A percentile compares a stretch with the other conserved stretches of the same genome.
phyloP scores from a whole-genome alignment of 2,797 vertebrate genomes.

The Peromyscus eremicus region DNA sequence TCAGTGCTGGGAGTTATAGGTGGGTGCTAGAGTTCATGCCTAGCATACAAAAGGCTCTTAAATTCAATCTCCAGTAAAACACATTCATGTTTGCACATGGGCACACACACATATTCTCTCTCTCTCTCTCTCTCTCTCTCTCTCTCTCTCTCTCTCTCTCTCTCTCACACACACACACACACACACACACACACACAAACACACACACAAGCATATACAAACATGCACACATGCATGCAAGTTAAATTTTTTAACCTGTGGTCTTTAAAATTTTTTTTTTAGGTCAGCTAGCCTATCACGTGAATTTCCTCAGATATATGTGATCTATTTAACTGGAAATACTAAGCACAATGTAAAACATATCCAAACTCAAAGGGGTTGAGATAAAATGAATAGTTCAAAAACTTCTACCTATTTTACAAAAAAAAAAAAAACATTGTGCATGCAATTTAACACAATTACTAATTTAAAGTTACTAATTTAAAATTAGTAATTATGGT shows the following conservation, averaged over 20 bases:
- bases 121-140: too few species aligned
- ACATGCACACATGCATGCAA: not conserved
- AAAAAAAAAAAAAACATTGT: not conserved
- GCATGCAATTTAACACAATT: not conserved
- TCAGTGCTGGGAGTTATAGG: not conserved
- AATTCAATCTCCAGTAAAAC: not conserved
- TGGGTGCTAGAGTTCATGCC: not conserved
- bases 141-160: too few species aligned
- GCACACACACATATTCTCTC: too few species aligned
- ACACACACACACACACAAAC: not conserved
- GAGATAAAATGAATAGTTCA: slow-evolving; percentile 25
- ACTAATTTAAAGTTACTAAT: slow-evolving; percentile 34
- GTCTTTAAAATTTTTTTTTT: not conserved
- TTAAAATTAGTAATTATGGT: slow-evolving; percentile 6
- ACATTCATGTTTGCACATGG: too few species aligned
- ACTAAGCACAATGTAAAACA: not conserved
- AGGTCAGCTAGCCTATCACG: not conserved
- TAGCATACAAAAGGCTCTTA: not conserved
- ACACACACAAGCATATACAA: not conserved
- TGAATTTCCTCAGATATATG: slow-evolving; percentile 8
- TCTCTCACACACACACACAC: too few species aligned
- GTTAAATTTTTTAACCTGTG: not conserved
- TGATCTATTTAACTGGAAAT: slow-evolving; percentile 9
- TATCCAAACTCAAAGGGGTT: not conserved
- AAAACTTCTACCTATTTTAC: not conserved